These are phyloP conservation scores for Chorisops tibialis DNA, from an alignment of 2,888 invertebrate genomes.

Conservation along the genomic window DNA sequence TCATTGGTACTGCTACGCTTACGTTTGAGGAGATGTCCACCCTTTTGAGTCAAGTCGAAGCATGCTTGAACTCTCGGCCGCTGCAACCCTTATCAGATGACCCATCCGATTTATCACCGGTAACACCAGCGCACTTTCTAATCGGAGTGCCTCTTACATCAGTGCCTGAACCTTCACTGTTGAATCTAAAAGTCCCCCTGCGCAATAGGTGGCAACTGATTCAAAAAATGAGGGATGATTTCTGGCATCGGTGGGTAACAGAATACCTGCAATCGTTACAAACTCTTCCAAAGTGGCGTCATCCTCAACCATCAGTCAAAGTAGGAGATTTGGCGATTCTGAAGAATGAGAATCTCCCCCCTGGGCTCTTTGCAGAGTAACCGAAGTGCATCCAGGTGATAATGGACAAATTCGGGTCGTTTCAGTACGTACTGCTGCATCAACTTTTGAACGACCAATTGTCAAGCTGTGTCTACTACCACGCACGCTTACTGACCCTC, in stretches of 20 bases:
- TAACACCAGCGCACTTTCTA: not conserved
- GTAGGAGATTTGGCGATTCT: too few relatives aligned
- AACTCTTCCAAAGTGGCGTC: not conserved
- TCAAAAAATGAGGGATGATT: not conserved
- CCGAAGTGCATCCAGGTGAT: too few relatives aligned
- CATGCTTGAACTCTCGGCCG: not conserved
- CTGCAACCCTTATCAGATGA: not conserved
- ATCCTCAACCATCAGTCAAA: too few relatives aligned
- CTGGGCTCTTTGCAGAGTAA: too few relatives aligned
- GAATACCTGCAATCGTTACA: not conserved
- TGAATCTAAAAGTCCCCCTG: not conserved
- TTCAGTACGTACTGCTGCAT: not conserved
- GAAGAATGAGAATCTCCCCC: too few relatives aligned
- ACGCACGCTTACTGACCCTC: slow-evolving; percentile 19
- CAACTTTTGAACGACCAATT: too few relatives aligned
- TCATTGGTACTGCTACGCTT: too few relatives aligned
- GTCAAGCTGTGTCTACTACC: too few relatives aligned
- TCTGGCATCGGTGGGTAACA: not conserved
- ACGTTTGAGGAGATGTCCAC: too few relatives aligned
- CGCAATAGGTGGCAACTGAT: not conserved
- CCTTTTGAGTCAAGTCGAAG: too few relatives aligned
- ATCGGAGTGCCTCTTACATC: not conserved
- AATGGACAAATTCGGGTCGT: not conserved
- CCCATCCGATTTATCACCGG: not conserved
- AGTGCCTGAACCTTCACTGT: not conserved